phyloP scores from a whole-genome alignment of 1,140 invertebrate genomes.

The Lamellibrachia luymesi region DNA sequence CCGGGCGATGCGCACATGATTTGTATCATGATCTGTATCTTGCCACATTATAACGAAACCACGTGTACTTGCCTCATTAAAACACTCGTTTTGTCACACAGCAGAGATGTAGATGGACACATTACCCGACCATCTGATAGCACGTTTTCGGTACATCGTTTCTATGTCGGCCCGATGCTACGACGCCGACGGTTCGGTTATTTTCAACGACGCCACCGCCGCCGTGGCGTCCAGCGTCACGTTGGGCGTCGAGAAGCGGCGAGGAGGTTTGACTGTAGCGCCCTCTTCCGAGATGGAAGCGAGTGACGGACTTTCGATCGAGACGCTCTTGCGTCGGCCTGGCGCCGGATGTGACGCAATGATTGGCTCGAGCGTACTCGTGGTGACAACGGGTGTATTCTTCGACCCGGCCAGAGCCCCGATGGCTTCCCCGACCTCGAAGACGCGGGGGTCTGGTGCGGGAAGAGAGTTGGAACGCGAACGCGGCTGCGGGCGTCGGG shows the following conservation, averaged over 20 bases:
- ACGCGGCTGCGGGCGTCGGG: not conserved
- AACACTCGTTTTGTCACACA: too few species aligned
- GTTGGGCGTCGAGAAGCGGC: not conserved
- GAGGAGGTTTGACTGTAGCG: not conserved
- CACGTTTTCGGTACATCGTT: not conserved
- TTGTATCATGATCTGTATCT: too few species aligned
- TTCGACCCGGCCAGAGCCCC: not conserved
- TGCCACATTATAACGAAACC: not conserved
- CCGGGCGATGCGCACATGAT: too few species aligned
- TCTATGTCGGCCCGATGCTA: not conserved
- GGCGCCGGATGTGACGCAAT: not conserved
- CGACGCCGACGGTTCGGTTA: not conserved
- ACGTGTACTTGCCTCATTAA: not conserved
- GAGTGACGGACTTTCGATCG: not conserved
- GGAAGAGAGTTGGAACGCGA: not conserved
- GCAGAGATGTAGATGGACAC: not conserved
- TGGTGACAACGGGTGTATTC: not conserved
- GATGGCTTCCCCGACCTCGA: not conserved
- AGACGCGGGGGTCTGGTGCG: not conserved
- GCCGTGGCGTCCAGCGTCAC: not conserved
- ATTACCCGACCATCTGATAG: not conserved
- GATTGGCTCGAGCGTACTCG: not conserved
- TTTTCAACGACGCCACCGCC: not conserved
- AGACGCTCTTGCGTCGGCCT: not conserved
- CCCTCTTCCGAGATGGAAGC: not conserved